Percentiles rank a stretch among this genome's conserved stretches.
These are phyloP conservation scores for Scortum barcoo DNA, from an alignment of 2,113 vertebrate species.

Conservation along the genomic window DNA sequence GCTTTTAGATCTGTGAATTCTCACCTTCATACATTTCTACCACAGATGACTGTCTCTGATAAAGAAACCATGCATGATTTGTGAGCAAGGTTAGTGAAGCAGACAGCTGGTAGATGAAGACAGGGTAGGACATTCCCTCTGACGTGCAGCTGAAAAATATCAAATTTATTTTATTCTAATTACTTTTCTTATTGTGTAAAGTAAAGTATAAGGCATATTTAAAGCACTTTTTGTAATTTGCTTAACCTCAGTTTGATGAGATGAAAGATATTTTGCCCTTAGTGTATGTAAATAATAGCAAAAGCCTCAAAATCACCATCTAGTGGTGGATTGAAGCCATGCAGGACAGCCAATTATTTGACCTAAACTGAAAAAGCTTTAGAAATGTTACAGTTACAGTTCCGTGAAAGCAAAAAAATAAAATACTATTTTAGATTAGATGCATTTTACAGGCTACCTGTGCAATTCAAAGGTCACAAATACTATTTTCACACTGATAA, in stretches of 20 bases:
- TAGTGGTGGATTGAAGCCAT: conserved; percentile 23
- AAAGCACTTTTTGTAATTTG: too few species aligned
- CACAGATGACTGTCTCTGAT: background rate
- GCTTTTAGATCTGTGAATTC: background rate
- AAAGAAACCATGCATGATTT: background rate
- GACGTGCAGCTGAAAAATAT: background rate
- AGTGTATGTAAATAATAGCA: background rate
- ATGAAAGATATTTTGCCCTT: background rate
- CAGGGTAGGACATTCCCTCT: background rate
- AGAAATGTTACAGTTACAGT: background rate
- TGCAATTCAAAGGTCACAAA: background rate
- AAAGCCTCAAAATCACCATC: conserved; percentile 36
- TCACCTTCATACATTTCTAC: background rate
- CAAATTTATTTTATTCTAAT: background rate
- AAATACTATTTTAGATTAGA: too few species aligned
- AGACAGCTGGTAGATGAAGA: background rate
- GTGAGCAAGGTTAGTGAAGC: background rate
- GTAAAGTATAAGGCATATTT: too few species aligned
- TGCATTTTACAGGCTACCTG: background rate
- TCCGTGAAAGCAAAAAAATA: background rate
- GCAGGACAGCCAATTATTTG: background rate
- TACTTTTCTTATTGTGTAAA: background rate
- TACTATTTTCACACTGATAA: background rate
- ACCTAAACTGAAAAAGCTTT: background rate
- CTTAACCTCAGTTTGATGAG: background rate